Conservation (phyloP, 2,888 invertebrate genomes). For the Luperina testacea region DNA sequence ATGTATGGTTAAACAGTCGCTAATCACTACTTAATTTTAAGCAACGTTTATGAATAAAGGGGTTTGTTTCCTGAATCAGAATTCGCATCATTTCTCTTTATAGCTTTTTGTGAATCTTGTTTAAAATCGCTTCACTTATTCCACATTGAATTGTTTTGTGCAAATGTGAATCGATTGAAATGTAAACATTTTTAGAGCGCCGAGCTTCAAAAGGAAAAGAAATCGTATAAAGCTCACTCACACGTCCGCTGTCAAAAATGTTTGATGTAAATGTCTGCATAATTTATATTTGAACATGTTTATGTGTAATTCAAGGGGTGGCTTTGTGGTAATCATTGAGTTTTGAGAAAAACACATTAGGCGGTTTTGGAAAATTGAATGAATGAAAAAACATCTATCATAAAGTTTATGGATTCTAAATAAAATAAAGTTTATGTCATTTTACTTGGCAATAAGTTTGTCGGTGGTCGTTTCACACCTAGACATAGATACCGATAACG, state of each 20-base stretch:
- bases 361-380: neutral
- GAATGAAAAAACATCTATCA: constrained; percentile 1
- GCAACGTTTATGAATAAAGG: neutral
- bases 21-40: neutral
- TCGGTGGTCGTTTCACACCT: neutral
- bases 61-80: constrained; percentile 51
- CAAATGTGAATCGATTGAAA: constrained; percentile 45
- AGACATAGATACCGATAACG: neutral
- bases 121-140: constrained; percentile 40
- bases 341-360: neutral
- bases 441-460: neutral
- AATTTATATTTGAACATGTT: constrained; percentile 27
- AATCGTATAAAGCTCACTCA: constrained; percentile 46
- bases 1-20: neutral
- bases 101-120: constrained; percentile 33
- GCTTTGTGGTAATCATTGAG: constrained; percentile 18
- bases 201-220: constrained; percentile 36
- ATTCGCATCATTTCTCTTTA: constrained; percentile 36
- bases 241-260: constrained; percentile 24
- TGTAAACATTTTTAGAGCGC: constrained; percentile 39
- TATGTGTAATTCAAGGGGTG: neutral
- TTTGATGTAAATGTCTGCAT: constrained; percentile 31
- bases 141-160: constrained; percentile 27
- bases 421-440: neutral
- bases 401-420: constrained; percentile 6